Evolutionary conservation across 2,888 invertebrate species (phyloP).

Genomic region (Ormia ochracea): DNA sequence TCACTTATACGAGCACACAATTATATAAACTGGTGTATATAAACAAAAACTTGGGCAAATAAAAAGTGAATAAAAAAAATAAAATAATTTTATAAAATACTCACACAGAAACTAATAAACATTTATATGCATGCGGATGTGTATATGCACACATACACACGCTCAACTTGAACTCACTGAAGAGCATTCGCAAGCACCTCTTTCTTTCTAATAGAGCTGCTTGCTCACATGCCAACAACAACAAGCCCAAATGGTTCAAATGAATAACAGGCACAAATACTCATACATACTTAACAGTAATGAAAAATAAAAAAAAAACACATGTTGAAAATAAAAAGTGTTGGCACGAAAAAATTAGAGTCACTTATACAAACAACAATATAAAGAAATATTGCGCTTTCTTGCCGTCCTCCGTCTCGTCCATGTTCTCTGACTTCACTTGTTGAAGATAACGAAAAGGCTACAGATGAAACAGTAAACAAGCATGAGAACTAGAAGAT

Average conservation of each 20-base stretch:
- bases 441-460: slow-evolving; percentile 51
- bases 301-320: slow-evolving; percentile 35
- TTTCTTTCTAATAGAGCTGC: neutral
- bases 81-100: slow-evolving; percentile 37
- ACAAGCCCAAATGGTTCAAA: neutral
- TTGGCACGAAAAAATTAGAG: slow-evolving; percentile 54
- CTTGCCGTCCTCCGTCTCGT: neutral
- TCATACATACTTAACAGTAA: neutral
- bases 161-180: too few relatives aligned
- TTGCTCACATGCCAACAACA: neutral
- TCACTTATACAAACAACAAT: slow-evolving; percentile 39
- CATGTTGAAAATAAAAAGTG: slow-evolving; percentile 44
- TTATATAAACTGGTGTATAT: slow-evolving; percentile 1
- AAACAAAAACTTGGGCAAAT: slow-evolving; percentile 9
- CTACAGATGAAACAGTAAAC: slow-evolving; percentile 28
- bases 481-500: slow-evolving; percentile 5
- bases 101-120: slow-evolving; percentile 23
- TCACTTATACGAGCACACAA: neutral
- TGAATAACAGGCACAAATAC: slow-evolving; percentile 13
- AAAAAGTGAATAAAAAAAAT: slow-evolving; percentile 38
- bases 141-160: too few relatives aligned
- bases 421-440: slow-evolving; percentile 29
- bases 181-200: neutral
- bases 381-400: slow-evolving; percentile 18
- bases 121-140: slow-evolving; percentile 26